phyloP scores from a whole-genome alignment of 2,888 invertebrate species.

The Chymomyza caudatula region DNA sequence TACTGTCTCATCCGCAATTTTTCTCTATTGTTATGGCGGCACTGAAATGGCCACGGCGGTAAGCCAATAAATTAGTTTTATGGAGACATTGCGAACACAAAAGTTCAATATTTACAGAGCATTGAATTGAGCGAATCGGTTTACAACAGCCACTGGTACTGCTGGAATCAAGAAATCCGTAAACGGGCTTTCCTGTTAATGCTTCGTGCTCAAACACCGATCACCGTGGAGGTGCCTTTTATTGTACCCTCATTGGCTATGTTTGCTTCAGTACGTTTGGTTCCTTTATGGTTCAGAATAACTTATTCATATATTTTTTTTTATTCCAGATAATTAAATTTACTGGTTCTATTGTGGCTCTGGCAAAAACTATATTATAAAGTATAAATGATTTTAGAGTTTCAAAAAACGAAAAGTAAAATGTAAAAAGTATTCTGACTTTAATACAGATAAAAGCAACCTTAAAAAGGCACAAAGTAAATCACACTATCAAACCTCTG shows the following conservation, averaged over 20 bases:
- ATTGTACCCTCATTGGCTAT: conserved; percentile 47
- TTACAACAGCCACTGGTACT: conserved; percentile 55
- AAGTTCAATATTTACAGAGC: conserved; percentile 28
- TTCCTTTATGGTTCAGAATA: neutral
- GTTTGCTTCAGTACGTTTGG: conserved; percentile 41
- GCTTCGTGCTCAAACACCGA: conserved; percentile 49
- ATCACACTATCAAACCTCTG: too few species aligned
- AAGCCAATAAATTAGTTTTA: neutral
- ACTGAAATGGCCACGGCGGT: conserved; percentile 54
- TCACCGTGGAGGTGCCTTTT: conserved; percentile 48
- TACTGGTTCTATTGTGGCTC: conserved; percentile 63
- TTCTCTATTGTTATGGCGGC: conserved; percentile 57
- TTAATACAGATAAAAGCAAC: too few species aligned
- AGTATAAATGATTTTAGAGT: too few species aligned
- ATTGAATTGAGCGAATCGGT: conserved; percentile 49
- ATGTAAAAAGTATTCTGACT: too few species aligned
- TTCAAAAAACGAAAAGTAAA: too few species aligned
- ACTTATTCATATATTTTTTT: neutral
- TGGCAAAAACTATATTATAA: conserved; percentile 53
- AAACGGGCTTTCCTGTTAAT: conserved; percentile 44
- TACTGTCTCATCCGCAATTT: conserved; percentile 44
- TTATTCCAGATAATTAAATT: conserved; percentile 54
- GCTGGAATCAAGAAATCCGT: conserved; percentile 48
- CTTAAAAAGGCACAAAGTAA: too few species aligned
- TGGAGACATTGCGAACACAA: neutral